Base-by-base conservation (phyloP, 2,888 invertebrate genomes). In the Coelopa pilipes region DNA sequence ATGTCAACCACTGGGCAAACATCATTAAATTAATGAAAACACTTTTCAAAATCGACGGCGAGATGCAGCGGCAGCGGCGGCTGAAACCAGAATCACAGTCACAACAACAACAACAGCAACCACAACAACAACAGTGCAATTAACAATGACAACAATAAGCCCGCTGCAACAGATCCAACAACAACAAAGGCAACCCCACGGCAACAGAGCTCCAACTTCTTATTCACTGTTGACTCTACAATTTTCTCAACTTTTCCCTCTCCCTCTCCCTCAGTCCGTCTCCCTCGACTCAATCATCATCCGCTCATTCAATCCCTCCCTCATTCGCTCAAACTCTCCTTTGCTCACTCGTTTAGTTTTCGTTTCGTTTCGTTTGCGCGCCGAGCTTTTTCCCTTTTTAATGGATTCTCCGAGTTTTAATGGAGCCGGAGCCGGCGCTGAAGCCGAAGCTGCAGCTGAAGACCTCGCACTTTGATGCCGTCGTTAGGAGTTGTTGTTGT, bases 1-100 rank as follows among this genome's bases (percentile, higher is more conserved):
- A 72, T 75, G 72, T 70, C 65, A 75, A 69, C 72, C 59, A 73
- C 49, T 70, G 50, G 15, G 70, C 60, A 70, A 70, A 70, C 60
- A 60, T 70, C 60, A 49, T 70, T 70, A 60, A 60, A 49, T 70
- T 70, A 70, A 70, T 70, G 60, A 21, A 47, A 24, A 66, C 19
- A 21, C n/a, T 24, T 66, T 24, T 10, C 49, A 15, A 66, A 50
- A 12, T 50, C 17, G 49, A 50, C 12, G 12, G 19, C 12, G 13
- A 50, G 49, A 50, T 49, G 50, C 21, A 49, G 13, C 63, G n/a
- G 17, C 46, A n/a, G 3, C 45, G 10, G 46, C 47, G 17, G 47
- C 65, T 9, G 65, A 17, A 47, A 47, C 49, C 15, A 34, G 4
- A 34, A 34, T 34, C 7, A 34, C 7, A 4, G 7, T 7, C 2